These are phyloP conservation scores for Cheumatopsyche charites DNA, from an alignment of 1,140 invertebrate genomes.

Conservation along the genomic window DNA sequence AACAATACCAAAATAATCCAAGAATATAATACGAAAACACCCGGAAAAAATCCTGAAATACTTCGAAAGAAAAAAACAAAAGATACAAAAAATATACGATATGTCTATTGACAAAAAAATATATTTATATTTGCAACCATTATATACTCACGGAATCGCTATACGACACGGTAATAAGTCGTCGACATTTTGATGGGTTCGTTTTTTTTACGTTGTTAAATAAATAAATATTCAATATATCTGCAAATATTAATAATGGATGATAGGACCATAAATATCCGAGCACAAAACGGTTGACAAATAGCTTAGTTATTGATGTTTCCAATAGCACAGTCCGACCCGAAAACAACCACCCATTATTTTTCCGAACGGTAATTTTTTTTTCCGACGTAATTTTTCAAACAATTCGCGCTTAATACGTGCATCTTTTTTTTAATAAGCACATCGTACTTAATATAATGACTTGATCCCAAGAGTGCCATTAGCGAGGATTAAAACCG, in stretches of 20 bases:
- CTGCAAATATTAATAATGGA: constrained; percentile 18
- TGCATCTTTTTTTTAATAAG: constrained; percentile 9
- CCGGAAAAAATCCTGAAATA: constrained; percentile 5
- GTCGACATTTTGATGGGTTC: too few species aligned
- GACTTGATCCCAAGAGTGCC: constrained; percentile 5
- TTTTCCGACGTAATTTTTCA: background rate
- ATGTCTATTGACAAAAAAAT: too few species aligned
- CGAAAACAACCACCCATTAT: background rate
- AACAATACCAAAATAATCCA: too few species aligned
- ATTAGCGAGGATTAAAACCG: constrained; percentile 13
- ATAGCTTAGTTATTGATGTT: constrained; percentile 23
- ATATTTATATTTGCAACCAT: too few species aligned
- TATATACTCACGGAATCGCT: too few species aligned
- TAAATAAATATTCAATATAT: constrained; percentile 8
- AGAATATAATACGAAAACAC: too few species aligned
- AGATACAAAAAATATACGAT: background rate
- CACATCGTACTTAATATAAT: constrained; percentile 6
- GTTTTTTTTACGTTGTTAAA: background rate
- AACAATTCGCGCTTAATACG: too few species aligned
- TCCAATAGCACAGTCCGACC: constrained; percentile 1
- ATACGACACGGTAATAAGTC: too few species aligned
- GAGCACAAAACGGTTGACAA: constrained; percentile 26
- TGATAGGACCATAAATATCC: constrained; percentile 13
- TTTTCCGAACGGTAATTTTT: background rate
- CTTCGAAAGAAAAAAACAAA: background rate